Evolutionary conservation across 2,113 vertebrate genomes (phyloP), one percentile per base, ranked within the genome.

Genomic region (Cepphus grylle): DNA sequence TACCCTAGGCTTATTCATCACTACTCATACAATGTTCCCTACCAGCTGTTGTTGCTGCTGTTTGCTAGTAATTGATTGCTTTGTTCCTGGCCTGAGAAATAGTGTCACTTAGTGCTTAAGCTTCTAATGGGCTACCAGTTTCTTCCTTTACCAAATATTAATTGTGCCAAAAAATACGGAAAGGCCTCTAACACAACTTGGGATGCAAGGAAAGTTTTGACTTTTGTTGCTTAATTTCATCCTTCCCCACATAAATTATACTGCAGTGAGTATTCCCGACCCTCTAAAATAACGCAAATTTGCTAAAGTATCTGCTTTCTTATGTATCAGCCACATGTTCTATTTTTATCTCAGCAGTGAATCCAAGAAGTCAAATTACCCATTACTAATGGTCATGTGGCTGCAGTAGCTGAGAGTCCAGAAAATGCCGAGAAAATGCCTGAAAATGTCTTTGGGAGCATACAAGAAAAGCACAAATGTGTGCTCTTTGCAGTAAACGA

Each of bases 21-120:
- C 63, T 92, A 65, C 67, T 92, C 79, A 93, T 90, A 93, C 74
- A 70, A 47, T 84, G 86, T 71, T 97, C 79, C 81, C 90, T 80
- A 95, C 93, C 94, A 96, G 94, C 96, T 97, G 96, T 88, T 96
- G 83, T 86, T 96, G 91, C 93, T 96, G 97, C 93, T 94, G 95
- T 94, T 97, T 97, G 81, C 84, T 96, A 47, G 92, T 94, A 96
- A 97, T 96, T 88, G 95, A 94, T 95, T 95, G 49, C 91, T 95
- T 96, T 97, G 85, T 91, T 97, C 92, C 92, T 96, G 88, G 86
- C 84, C 74, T 93, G 67, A 91, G 58, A 95, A 96, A 90, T 40
- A 74, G 58, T 88, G 87, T 94, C 81, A 86, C 62, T 95, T 88
- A 88, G 59, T 77, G 67, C 65, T 95, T 96, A 92, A 96, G 62